Evolutionary conservation across 2,113 vertebrate species (phyloP), one percentile per base, ranked within the genome.

Genomic region (Cariama cristata): DNA sequence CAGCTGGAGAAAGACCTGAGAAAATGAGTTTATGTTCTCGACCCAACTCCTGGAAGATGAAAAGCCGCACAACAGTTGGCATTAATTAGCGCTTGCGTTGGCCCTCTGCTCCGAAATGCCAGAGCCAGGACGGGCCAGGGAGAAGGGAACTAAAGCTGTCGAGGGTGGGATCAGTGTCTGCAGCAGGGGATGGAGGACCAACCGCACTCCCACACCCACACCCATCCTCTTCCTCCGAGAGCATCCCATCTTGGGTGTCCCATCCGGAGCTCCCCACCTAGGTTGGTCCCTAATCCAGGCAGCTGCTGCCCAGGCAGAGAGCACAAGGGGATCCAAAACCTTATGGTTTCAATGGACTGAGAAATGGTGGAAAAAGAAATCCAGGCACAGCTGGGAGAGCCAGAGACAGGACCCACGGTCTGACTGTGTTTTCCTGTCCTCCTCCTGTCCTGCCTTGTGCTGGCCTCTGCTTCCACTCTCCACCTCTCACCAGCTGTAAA

Each of bases 151-250:
- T 49, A 2, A 33, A 76, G 66, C 50, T 38, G 30, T 30, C 30
- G 22, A 13, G 30, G 30, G 23, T 72, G 50, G 75, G 40, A 45
- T 53, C 32, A 28, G 22, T 52, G 59, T n/a, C 47, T 67, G 63
- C 77, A 16, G 68, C 11, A 23, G 49, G 49, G 45, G 5, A 12
- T 9, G 35, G 33, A 62, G 72, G 11, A 42, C 3, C 55, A 32
- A 33, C 50, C 2, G 0, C 26, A 2, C 11, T n/a, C 53, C 33
- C 33, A 8, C 19, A 35, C 32, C 0, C 3, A 4, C 53, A 13
- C 53, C 15, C 56, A 18, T 19, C 72, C 66, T 79, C 10, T 6
- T 87, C 60, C 62, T 74, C 55, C 16, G 53, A 60, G 53, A 35
- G 15, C 14, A 18, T 52, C 59, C 47, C 44, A 12, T 5, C 44